Evolutionary conservation across 2,797 vertebrate species (phyloP), one percentile per base, ranked within the genome.

Genomic region (Distichodus sexfasciatus): DNA sequence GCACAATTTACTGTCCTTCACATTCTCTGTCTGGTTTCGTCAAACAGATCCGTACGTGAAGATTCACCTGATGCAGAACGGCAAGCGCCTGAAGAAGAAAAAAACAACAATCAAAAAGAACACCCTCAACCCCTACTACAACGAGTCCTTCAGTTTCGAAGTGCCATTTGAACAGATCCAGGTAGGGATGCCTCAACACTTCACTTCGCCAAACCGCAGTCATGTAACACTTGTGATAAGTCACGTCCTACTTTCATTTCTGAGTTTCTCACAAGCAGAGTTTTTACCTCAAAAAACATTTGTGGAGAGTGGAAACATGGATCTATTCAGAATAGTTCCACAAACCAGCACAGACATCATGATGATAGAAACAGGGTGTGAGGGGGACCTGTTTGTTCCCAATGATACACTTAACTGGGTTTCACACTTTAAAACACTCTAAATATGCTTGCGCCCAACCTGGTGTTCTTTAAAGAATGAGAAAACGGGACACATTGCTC

Each of bases 41-140:
- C 78, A 74, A 74, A 70, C 88, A 99, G 97, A 99, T 91, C 97
- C 97, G 26, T 99, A 99, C 40, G 97, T 92, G 83, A 99, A 99
- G 88, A 98, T 99, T 84, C 97, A 99, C 86, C 92, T 99, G 92
- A 98, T 99, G 97, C 97, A 99, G 85, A 99, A 99, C 0, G 97
- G 97, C 61, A 99, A 99, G 87, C 92, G 97, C 72, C 94, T 99
- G 92, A 99, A 99, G 92, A 99, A 99, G 91, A 99, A 99, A 92
- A 99, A 99, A 94, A 99, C 97, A 74, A 99, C 97, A 79, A 99
- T 99, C 92, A 99, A 99, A 86, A 99, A 99, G 92, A 99, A 99
- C 85, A 99, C 97, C 58, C 97, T 99, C 71, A 99, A 99, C 89
- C 97, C 97, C 76, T 99, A 99, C 85, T 99, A 99, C 92, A 99